Evolutionary conservation across 2,888 invertebrate species (phyloP), one percentile per base, ranked within the genome.

Genomic region (Ethmia dodecea): DNA sequence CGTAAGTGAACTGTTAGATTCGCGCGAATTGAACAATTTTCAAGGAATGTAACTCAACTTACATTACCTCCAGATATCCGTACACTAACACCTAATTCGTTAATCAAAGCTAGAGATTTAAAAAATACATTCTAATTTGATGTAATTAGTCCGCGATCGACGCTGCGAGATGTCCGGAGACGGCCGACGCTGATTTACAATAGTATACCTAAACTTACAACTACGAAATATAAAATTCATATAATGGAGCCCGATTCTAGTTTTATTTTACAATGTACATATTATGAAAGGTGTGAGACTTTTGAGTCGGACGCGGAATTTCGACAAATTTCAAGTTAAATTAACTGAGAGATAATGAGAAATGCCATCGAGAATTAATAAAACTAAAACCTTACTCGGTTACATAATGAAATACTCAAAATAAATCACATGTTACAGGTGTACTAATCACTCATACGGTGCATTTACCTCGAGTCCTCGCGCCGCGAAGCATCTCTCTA

Each of bases 391-490:
- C 22, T 20, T 13, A 18, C 18, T 5, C n/a, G 22, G 13, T 59
- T 60, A 60, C 55, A 66, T 49, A 60, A 44, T 30, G 35, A 27
- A 35, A 31, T 46, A 40, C 38, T 43, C 41, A 42, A 52, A n/a
- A 45, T 47, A 42, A 40, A 40, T 31, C 30, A 40, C 33, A 38
- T 37, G 33, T 31, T 13, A 36, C 29, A 25, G 29, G 53, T 53
- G 49, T 38, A 42, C 65, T 68, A 70, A 43, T 74, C 80, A 75
- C 72, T 70, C 68, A 63, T 63, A 68, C 66, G 63, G 73, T 78
- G 73, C 69, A 76, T 69, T 83, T 84, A 84, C 84, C 84, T 84
- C 84, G 63, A 49, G 41, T 77, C 76, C 76, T 65, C 59, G 69
- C 63, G 77, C 67, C 73, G 66, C 67, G 73, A 51, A 60, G 67